phyloP scores from a whole-genome alignment of 2,113 vertebrate species.

The Datnioides undecimradiatus region DNA sequence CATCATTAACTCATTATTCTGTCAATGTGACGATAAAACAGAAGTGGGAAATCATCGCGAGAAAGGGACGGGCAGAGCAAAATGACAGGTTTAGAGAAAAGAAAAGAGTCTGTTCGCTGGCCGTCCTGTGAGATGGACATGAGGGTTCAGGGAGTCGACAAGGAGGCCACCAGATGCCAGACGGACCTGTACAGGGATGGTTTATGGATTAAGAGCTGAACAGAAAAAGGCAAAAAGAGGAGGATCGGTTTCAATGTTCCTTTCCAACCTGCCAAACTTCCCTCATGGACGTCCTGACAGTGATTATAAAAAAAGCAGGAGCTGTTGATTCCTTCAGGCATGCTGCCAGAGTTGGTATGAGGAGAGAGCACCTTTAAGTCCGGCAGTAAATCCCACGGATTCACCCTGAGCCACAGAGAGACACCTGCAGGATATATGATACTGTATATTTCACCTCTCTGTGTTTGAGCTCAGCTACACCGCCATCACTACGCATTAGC shows the following conservation, averaged over 20 bases:
- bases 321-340: constrained; percentile 74
- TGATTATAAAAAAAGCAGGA: constrained; percentile 50
- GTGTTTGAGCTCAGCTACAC: constrained; percentile 63
- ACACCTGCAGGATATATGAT: constrained; percentile 79
- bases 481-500: constrained; percentile 42
- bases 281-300: constrained; percentile 66
- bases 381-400: constrained; percentile 70
- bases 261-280: constrained; percentile 75
- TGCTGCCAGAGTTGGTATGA: constrained; percentile 68
- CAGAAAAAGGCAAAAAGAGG: constrained; percentile 52
- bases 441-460: constrained; percentile 68
- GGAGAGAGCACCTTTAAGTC: constrained; percentile 73
- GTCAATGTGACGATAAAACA: constrained; percentile 2
- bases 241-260: constrained; percentile 79
- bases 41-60: too few species aligned
- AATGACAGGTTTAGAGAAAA: constrained; percentile 55
- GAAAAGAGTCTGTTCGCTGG: not conserved
- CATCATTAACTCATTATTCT: not conserved
- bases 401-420: constrained; percentile 59
- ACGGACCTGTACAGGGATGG: constrained; percentile 67
- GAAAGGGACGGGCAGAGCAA: constrained; percentile 53
- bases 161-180: constrained; percentile 63
- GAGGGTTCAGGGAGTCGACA: constrained; percentile 40
- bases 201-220: constrained; percentile 79
- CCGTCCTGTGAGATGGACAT: constrained; percentile 10